Conservation (phyloP, 2,797 vertebrate species). For the Holocentrus rufus region DNA sequence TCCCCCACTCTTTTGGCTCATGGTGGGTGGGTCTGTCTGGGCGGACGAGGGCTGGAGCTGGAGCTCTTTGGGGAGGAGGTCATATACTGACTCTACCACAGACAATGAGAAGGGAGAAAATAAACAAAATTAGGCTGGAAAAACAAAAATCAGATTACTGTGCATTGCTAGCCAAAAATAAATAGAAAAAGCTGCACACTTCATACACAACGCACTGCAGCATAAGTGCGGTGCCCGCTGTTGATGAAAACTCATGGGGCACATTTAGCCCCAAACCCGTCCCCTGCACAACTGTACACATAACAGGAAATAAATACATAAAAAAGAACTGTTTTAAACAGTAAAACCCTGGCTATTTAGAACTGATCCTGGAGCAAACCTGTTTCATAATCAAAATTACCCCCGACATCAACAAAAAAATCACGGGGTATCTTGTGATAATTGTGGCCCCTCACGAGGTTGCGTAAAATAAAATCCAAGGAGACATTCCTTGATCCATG, state of each 20-base stretch:
- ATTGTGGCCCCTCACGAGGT: conserved; percentile 18
- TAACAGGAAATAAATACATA: too few relatives aligned
- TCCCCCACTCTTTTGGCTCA: conserved; percentile 99
- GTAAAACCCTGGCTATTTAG: too few relatives aligned
- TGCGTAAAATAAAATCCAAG: conserved; percentile 46
- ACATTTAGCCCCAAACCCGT: too few relatives aligned
- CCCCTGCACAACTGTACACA: too few relatives aligned
- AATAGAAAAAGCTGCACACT: background rate
- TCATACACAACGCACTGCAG: too few relatives aligned
- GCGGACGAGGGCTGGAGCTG: conserved; percentile 92
- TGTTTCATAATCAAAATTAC: conserved; percentile 12
- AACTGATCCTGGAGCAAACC: conserved; percentile 21
- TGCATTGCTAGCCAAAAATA: conserved; percentile 6
- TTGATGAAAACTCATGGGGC: too few relatives aligned
- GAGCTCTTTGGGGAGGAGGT: conserved; percentile 99
- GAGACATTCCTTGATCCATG: conserved; percentile 51
- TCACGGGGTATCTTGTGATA: conserved; percentile 24
- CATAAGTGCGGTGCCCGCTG: too few relatives aligned
- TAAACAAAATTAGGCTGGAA: conserved; percentile 42
- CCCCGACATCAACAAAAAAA: conserved; percentile 18
- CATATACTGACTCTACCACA: conserved; percentile 97
- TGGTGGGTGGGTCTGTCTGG: conserved; percentile 91
- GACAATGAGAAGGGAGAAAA: conserved; percentile 41
- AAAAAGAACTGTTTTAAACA: too few relatives aligned
- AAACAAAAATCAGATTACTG: conserved; percentile 23